Evolutionary conservation across 2,113 vertebrate species (phyloP).

Genomic region (Ancistrus triradiatus): DNA sequence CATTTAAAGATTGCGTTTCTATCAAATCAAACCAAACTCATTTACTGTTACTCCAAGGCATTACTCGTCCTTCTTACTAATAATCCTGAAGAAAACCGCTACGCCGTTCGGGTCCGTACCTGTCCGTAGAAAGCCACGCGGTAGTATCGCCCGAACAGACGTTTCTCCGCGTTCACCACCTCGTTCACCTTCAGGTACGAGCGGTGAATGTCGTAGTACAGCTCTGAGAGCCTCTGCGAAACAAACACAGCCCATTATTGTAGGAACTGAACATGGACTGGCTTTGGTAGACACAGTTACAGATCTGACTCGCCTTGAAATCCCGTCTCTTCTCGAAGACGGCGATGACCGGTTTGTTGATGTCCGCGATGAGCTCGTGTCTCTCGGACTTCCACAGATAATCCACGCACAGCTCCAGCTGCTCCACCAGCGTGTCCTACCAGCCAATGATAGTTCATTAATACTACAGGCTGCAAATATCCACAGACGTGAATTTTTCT

Average conservation of each 20-base stretch:
- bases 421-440: conserved; percentile 92
- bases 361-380: conserved; percentile 92
- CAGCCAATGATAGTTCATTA: no score
- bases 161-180: conserved; percentile 92
- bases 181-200: conserved; percentile 96
- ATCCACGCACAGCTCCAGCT: conserved; percentile 91
- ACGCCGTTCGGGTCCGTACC: conserved; percentile 77
- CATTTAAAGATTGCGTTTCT: no score
- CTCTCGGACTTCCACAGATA: conserved; percentile 97
- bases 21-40: no score
- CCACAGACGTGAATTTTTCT: no score
- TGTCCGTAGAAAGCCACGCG: conserved; percentile 96
- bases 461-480: no score
- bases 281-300: background rate
- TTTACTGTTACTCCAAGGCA: no score
- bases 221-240: conserved; percentile 83
- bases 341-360: conserved; percentile 94
- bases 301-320: conserved; percentile 78
- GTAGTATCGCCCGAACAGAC: conserved; percentile 93
- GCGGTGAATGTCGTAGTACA: conserved; percentile 96
- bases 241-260: background rate
- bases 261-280: background rate
- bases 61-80: no score
- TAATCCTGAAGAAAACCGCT: no score
- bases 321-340: conserved; percentile 96